Evolutionary conservation across 2,797 vertebrate genomes (phyloP), one percentile per base, ranked within the genome.

Genomic region (Tadarida brasiliensis): DNA sequence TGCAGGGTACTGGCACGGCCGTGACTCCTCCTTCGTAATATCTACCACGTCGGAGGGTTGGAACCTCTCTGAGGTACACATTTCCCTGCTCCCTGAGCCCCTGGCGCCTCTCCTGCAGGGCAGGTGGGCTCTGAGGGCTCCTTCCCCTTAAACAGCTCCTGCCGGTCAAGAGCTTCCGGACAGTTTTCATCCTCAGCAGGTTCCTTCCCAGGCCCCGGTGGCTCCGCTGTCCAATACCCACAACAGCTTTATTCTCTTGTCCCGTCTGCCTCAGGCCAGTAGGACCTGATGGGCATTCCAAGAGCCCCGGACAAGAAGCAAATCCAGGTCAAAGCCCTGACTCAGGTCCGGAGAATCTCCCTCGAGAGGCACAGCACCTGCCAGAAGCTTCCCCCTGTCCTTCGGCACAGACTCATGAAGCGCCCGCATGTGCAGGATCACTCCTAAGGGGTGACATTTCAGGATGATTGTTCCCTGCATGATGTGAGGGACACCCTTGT

Each of bases 181-280:
- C 65, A 56, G 39, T 51, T 70, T 24, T 67, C 22, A 61, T 30
- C 35, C n/a, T 49, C 19, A 22, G 5, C 49, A 77, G 2, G 19
- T 44, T 67, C 63, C 30, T 39, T 33, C 28, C 14, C 9, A 28
- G 35, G 5, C 14, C 20, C 20, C 81, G 47, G n/a, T 2, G 3
- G 35, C 47, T 39, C 57, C 70, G 16, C 16, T 28, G 51, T 49
- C 15, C 0, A 33, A 20, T 39, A 1, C 63, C 3, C 10, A 1
- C 2, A 11, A 22, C 2, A 22, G 8, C 22, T 65, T 16, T 6
- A 11, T 19, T 20, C 0, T 26, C 4, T 51, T 3, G 11, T 16
- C 17, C 17, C 51, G 49, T 61, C 28, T 51, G 10, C 7, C 39
- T 28, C 39, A 0, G 47, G n/a, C 2, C 24, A 14, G 12, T 70